Conservation (phyloP, 1,140 invertebrate genomes). For the Zaprionus tsacasi region DNA sequence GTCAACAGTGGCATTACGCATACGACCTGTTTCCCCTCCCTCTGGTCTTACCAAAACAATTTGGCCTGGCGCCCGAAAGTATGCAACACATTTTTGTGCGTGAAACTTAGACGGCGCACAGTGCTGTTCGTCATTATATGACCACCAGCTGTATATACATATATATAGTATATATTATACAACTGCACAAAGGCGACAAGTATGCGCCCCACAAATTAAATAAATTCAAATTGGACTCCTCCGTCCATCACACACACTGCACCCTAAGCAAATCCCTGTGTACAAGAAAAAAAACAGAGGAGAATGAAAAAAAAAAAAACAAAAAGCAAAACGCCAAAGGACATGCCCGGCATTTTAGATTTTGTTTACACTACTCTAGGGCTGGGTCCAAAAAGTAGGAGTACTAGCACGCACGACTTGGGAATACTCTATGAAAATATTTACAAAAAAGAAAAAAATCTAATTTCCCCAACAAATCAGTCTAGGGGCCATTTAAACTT, state of each 20-base stretch:
- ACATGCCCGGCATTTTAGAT: conserved; percentile 62
- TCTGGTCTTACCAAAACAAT: too few relatives aligned
- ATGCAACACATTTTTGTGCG: too few relatives aligned
- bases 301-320: conserved; percentile 22
- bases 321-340: conserved; percentile 58
- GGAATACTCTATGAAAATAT: not conserved
- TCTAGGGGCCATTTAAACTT: not conserved
- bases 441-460: not conserved
- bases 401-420: not conserved
- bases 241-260: not conserved
- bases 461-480: not conserved
- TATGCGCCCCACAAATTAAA: conserved; percentile 43
- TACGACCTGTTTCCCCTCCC: not conserved
- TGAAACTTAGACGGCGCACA: too few relatives aligned
- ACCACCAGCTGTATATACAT: too few relatives aligned
- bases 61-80: too few relatives aligned
- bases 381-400: not conserved
- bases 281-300: not conserved
- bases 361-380: conserved; percentile 46
- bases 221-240: conserved; percentile 21
- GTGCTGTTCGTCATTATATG: too few relatives aligned
- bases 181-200: not conserved
- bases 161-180: too few relatives aligned
- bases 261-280: not conserved
- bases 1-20: not conserved